Evolutionary conservation across 2,888 invertebrate genomes (phyloP).

Genomic region (Cyclophora punctaria): DNA sequence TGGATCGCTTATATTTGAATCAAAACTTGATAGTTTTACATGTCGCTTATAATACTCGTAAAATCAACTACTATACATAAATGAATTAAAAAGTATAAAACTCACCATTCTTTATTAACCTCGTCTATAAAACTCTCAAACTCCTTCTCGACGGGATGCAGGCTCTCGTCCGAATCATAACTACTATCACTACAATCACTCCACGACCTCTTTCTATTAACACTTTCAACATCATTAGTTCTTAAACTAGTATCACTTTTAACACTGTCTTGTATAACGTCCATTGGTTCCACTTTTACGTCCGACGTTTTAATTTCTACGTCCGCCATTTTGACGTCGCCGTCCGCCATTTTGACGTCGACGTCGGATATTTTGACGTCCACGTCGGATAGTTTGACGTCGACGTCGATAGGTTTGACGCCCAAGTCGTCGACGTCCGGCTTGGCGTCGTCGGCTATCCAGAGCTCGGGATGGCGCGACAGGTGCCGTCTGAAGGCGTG

Average conservation of each 20-base stretch:
- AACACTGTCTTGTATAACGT: conserved; percentile 33
- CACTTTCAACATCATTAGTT: conserved; percentile 42
- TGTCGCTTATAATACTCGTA: too few relatives aligned
- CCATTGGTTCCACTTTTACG: conserved; percentile 18
- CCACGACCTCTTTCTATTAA: conserved; percentile 41
- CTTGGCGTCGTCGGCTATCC: conserved; percentile 27
- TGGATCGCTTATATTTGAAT: too few relatives aligned
- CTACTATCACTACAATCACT: conserved; percentile 54
- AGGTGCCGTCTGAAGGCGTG: conserved; percentile 58
- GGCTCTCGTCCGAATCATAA: conserved; percentile 56
- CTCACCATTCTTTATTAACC: conserved; percentile 67
- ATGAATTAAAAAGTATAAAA: conserved; percentile 5
- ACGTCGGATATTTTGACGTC: conserved; percentile 9
- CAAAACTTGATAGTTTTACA: too few relatives aligned
- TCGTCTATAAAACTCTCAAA: conserved; percentile 62
- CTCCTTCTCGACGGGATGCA: conserved; percentile 60
- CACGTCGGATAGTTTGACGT: conserved; percentile 12
- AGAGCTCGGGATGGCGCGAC: conserved; percentile 42
- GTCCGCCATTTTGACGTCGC: conserved; percentile 12
- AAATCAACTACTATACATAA: neutral
- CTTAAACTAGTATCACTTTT: conserved; percentile 56
- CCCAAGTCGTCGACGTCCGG: conserved; percentile 10
- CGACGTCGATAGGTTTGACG: conserved; percentile 12
- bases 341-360: neutral
- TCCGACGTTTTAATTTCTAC: conserved; percentile 2